Base-by-base conservation (phyloP, 2,888 invertebrate genomes). In the Romanomermis culicivorax region DNA sequence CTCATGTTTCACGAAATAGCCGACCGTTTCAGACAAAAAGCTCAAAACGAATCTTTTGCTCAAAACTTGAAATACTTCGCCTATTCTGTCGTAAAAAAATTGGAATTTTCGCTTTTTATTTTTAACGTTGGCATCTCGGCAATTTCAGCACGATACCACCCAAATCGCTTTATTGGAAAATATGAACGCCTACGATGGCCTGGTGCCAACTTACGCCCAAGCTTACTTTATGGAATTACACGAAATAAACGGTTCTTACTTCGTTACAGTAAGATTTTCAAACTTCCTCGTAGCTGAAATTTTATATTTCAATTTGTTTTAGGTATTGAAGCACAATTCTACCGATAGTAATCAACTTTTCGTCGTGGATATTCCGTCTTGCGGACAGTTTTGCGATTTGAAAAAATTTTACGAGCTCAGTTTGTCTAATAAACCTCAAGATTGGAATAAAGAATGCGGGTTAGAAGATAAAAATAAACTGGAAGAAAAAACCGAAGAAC, bases 181-280 rank as follows among this genome's bases (percentile, higher is more conserved):
- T 0, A 55, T 67, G 36, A 64, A 62, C 4, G 56, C 63, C n/a
- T 58, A 59, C 57, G 62, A 62, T 29, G 54, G 56, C n/a, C 53
- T 59, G 1, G 64, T 62, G 42, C 66, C 66, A 2, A 60, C 60
- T 30, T 66, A 67, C 54, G 64, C 66, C 4, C 61, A 64, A 2
- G 56, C 57, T 20, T 56, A 64, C 17, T 56, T 67, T n/a, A 52
- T 66, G 20, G 66, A 66, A 55, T 55, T 66, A 59, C 64, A 67
- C 52, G 51, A 58, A 53, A 23, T 23, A n/a, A 17, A 17, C 7
- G 17, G 17, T 11, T 7, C 7, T 11, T 36, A 11, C 36, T 7
- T 36, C 17, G 17, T 36, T 17, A 17, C 7, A 17, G 36, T 36
- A 36, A 7, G 36, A n/a, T n/a, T n/a, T n/a, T n/a, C n/a, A n/a